Conservation (phyloP, 2,888 invertebrate genomes). For the Onchidella celtica region DNA sequence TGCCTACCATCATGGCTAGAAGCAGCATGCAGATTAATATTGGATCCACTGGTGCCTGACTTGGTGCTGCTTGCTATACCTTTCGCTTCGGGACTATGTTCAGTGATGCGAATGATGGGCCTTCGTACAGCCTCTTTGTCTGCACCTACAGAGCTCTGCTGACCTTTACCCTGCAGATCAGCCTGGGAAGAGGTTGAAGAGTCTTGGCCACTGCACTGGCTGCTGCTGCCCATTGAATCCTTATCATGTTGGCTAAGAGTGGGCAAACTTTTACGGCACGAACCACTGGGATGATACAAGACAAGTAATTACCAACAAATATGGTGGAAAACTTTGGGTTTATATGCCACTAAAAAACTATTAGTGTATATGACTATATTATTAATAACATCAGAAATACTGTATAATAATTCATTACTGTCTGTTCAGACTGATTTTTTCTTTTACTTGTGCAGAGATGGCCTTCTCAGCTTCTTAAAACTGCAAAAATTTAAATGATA, state of each 20-base stretch:
- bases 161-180: slow-evolving; percentile 47
- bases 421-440: too few species aligned
- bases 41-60: slow-evolving; percentile 35
- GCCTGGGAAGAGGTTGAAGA: slow-evolving; percentile 67
- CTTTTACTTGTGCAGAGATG: too few species aligned
- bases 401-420: too few species aligned
- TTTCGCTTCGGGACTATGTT: slow-evolving; percentile 91
- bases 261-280: slow-evolving; percentile 92
- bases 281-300: slow-evolving; percentile 9
- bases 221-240: slow-evolving; percentile 65
- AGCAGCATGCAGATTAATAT: slow-evolving; percentile 33
- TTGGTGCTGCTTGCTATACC: slow-evolving; percentile 34
- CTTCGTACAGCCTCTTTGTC: slow-evolving; percentile 50
- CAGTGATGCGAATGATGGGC: slow-evolving; percentile 97
- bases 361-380: too few species aligned
- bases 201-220: slow-evolving; percentile 69
- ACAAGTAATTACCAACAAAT: neutral
- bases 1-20: slow-evolving; percentile 29
- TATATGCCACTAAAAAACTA: neutral
- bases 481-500: too few species aligned
- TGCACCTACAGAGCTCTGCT: neutral
- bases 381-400: too few species aligned
- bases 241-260: slow-evolving; percentile 83
- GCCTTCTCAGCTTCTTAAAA: too few species aligned
- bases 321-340: neutral